Evolutionary conservation across 2,888 invertebrate species (phyloP), one percentile per base, ranked within the genome.

Genomic region (Chymomyza caudatula): DNA sequence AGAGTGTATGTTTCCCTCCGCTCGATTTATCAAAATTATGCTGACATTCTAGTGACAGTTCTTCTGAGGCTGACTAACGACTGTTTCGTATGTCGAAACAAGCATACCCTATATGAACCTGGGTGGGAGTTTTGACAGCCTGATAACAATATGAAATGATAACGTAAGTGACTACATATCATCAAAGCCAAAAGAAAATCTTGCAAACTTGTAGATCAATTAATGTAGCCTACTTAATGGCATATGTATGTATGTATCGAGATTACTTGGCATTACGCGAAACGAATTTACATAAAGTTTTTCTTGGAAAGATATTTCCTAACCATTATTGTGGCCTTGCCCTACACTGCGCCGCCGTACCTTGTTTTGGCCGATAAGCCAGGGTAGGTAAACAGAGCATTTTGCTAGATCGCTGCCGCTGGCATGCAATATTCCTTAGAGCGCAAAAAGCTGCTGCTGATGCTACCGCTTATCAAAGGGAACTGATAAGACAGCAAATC

Each of bases 391-490:
- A n/a, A n/a, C n/a, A n/a, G n/a, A n/a, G n/a, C n/a, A 37, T 37
- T 2, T 8, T 11, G 29, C 29, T 13, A 37, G 11, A 37, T 8
- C 57, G 58, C 58, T 61, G 66, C 20, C 61, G 62, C 60, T 60
- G n/a, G 67, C 59, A 60, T 59, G 67, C 63, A 15, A 63, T 66
- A 47, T 69, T 59, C 60, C n/a, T 25, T 60, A 55, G 11, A 37
- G 11, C 11, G n/a, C n/a, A n/a, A n/a, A n/a, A n/a, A n/a, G 56
- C 20, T 57, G 42, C 22, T 44, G 4, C 25, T 29, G 23, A 43
- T 54, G 44, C 43, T 8, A 11, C 57, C 37, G 67, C 69, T 82
- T 80, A 83, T 83, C 80, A 66, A 37, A 37, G 29, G 8, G 11
- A 37, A 2, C 29, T 37, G 29, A 37, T 37, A 37, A 37, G 29